Evolutionary conservation across 1,140 invertebrate species (phyloP), one percentile per base, ranked within the genome.

Genomic region (Pseudoatta argentina): DNA sequence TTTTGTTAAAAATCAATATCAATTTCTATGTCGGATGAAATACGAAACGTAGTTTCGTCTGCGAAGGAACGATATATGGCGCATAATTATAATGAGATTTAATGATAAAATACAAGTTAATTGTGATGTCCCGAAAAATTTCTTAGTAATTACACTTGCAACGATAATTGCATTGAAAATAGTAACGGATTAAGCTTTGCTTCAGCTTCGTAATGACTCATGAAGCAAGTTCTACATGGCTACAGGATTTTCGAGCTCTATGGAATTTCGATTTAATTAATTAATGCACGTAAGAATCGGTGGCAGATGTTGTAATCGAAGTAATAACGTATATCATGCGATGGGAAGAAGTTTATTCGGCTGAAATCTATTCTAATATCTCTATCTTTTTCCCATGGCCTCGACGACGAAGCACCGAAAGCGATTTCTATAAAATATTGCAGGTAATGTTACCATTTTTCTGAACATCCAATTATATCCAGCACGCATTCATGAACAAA

Each of bases 381-480:
- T n/a, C 24, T 61, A 61, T 48, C 55, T 83, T 44, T 73, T 30
- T 18, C 0, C 14, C 18, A 24, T 4, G 3, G 10, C 4, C 18
- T 39, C 10, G 7, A 48, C 16, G 51, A 27, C 16, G 24, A 64
- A 24, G 34, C 16, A n/a, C 61, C 1, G 51, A 82, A 61, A 82
- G 55, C 39, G 67, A n/a, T 82, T 59, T 61, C 67, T 82, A 34
- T 73, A 82, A 82, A 82, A 82, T 82, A 82, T 63, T 24, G 18
- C 67, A 30, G 55, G 39, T 73, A 82, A 63, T 55, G 27, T 44
- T 73, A 27, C 69, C 79, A 83, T 83, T 83, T 83, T 83, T 83
- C 59, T 51, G 69, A 39, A 75, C 69, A 51, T 83, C 69, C 79
- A 83, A 75, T 83, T 75, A 83, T 83, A 83, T 83, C 69, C 57